Conservation (phyloP, 2,888 invertebrate genomes). For the Pyrrhia umbra region DNA sequence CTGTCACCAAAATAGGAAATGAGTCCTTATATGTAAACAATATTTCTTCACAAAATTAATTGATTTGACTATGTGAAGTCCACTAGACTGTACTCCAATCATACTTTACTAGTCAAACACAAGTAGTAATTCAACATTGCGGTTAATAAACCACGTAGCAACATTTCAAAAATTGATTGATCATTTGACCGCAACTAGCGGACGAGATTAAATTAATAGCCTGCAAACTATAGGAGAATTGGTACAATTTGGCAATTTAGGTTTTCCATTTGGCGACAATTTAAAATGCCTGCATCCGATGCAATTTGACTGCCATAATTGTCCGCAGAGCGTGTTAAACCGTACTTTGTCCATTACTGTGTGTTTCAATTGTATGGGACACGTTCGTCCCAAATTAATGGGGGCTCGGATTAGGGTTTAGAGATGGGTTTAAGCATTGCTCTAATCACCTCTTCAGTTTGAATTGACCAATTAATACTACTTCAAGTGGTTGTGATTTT, state of each 20-base stretch:
- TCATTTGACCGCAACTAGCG: constrained; percentile 45
- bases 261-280: constrained; percentile 58
- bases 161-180: constrained; percentile 54
- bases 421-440: constrained; percentile 75
- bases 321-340: constrained; percentile 82
- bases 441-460: constrained; percentile 79
- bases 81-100: constrained; percentile 1
- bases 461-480: constrained; percentile 73
- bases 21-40: not conserved
- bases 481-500: constrained; percentile 31
- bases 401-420: constrained; percentile 76
- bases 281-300: constrained; percentile 72
- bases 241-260: constrained; percentile 58
- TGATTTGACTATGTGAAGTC: not conserved
- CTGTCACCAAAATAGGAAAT: not conserved
- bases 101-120: constrained; percentile 35
- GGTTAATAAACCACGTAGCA: constrained; percentile 31
- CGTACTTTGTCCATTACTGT: constrained; percentile 73
- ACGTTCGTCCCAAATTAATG: constrained; percentile 78
- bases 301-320: constrained; percentile 81
- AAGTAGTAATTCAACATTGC: constrained; percentile 39
- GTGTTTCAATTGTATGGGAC: constrained; percentile 81
- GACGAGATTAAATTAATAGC: constrained; percentile 43
- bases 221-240: constrained; percentile 38
- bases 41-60: constrained; percentile 5